Percentiles rank a stretch among this genome's conserved stretches.
phyloP scores from a whole-genome alignment of 2,888 invertebrate species.

The Protonemura montana region DNA sequence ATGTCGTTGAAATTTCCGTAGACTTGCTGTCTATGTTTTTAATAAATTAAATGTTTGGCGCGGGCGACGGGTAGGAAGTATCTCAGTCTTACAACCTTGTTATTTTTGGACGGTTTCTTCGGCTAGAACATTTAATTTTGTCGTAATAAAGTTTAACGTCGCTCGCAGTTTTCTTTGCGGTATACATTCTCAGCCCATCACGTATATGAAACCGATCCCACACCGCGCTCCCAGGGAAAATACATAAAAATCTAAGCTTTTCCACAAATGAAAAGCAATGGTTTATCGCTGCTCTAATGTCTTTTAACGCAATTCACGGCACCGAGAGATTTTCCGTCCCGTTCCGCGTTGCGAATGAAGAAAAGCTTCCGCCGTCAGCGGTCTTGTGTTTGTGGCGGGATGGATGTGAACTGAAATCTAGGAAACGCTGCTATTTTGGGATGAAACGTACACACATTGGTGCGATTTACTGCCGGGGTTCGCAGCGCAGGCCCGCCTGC shows the following conservation, averaged over 20 bases:
- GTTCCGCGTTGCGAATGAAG: neutral
- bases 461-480: neutral
- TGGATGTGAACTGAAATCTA: neutral
- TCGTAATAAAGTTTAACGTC: neutral
- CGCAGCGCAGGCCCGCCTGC: neutral
- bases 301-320: neutral
- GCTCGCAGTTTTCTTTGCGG: neutral
- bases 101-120: neutral
- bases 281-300: neutral
- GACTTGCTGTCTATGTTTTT: neutral
- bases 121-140: neutral
- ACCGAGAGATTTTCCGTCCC: neutral
- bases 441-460: neutral
- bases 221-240: neutral
- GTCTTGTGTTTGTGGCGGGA: neutral
- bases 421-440: neutral
- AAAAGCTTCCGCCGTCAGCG: neutral
- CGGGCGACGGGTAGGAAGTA: neutral
- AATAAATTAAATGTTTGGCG: neutral
- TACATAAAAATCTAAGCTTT: slow-evolving; percentile 12
- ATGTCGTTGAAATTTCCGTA: neutral
- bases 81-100: neutral
- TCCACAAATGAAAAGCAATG: neutral
- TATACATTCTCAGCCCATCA: too few species aligned
- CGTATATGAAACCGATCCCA: neutral